Conservation (phyloP, 2,113 vertebrate species). For the Rostratula benghalensis region DNA sequence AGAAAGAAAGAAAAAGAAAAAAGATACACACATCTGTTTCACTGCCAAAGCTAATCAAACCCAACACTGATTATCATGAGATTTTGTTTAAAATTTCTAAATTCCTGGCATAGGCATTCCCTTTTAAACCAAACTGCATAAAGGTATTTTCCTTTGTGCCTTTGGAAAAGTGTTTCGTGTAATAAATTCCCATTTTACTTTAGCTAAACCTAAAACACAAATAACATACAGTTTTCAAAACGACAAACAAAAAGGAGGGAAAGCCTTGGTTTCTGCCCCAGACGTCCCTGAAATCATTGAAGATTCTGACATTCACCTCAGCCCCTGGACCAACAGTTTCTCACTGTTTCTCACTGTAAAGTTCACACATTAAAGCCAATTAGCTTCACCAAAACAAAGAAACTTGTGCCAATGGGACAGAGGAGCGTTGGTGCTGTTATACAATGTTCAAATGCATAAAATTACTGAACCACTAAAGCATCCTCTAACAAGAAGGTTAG, state of each 20-base stretch:
- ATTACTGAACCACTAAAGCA: neutral
- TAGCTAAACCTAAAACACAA: neutral
- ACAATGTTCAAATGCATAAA: neutral
- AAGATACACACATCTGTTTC: neutral
- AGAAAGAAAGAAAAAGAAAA: too few species aligned
- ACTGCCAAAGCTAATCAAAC: neutral
- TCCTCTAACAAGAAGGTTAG: neutral
- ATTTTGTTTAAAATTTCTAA: neutral
- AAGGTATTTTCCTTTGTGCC: accelerated
- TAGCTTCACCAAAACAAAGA: neutral
- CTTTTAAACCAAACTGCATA: neutral
- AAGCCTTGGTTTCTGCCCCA: neutral
- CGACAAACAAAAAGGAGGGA: neutral
- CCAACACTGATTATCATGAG: neutral
- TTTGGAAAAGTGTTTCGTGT: neutral
- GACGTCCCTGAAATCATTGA: neutral
- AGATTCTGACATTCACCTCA: neutral
- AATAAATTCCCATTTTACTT: neutral
- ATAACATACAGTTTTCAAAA: neutral
- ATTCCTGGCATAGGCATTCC: neutral
- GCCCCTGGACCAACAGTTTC: neutral
- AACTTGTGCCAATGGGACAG: neutral
- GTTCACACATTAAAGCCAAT: neutral
- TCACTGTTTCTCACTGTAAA: too few species aligned
- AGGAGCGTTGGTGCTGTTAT: neutral